A percentile compares a stretch with the other conserved stretches of the same genome.
phyloP scores from a whole-genome alignment of 2,797 vertebrate genomes.

The Chaunax sp. region DNA sequence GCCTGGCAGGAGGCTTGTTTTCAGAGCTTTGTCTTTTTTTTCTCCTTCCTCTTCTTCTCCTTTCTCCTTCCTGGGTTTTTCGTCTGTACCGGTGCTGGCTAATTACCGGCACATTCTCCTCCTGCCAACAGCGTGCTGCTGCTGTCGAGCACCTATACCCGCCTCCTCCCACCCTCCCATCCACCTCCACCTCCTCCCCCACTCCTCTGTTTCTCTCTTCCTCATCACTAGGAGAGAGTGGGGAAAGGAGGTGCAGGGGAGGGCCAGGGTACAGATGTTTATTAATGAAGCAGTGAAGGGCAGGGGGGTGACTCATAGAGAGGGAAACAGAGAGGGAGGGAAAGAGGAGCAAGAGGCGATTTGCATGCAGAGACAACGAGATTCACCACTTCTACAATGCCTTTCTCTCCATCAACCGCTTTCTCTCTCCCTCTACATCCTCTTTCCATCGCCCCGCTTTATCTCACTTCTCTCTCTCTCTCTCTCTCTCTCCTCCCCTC shows the following conservation, averaged over 20 bases:
- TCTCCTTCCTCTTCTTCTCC: constrained; percentile 60
- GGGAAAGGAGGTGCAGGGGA: constrained; percentile 61
- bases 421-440: constrained; percentile 42
- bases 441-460: constrained; percentile 33
- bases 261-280: constrained; percentile 79
- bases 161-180: constrained; percentile 17
- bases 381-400: constrained; percentile 71
- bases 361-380: constrained; percentile 80
- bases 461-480: constrained; percentile 25
- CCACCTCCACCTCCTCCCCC: constrained; percentile 46
- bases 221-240: constrained; percentile 63
- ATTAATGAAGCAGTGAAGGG: constrained; percentile 87
- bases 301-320: constrained; percentile 83
- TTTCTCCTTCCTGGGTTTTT: constrained; percentile 72
- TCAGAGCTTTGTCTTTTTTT: constrained; percentile 73
- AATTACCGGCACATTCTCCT: constrained; percentile 84
- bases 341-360: constrained; percentile 70
- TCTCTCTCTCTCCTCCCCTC: constrained; percentile 21
- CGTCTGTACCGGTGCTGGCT: constrained; percentile 84
- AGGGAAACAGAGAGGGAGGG: constrained; percentile 43
- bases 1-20: constrained; percentile 83
- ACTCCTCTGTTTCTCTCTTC: constrained; percentile 65
- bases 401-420: constrained; percentile 34
- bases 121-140: constrained; percentile 77
- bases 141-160: constrained; percentile 67